A percentile compares a stretch with the other conserved stretches of the same genome.
phyloP scores from a whole-genome alignment of 2,113 vertebrate species.

The Colossoma macropomum region DNA sequence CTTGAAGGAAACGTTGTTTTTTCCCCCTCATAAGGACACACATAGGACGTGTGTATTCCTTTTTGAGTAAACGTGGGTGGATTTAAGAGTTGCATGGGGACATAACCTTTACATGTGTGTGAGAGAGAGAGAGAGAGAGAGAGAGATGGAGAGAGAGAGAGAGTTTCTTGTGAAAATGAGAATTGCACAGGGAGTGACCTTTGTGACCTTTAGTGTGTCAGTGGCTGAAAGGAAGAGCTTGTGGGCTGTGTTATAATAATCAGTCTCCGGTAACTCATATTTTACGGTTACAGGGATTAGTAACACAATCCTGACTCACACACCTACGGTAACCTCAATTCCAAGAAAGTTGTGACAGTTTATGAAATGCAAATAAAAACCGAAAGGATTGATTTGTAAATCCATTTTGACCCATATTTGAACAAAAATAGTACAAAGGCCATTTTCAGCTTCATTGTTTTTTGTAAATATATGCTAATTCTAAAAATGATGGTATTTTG shows the following conservation, averaged over 20 bases:
- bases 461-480: too few relatives aligned
- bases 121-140: neutral
- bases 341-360: too few relatives aligned
- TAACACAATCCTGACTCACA: neutral
- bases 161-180: neutral
- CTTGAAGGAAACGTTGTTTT: neutral
- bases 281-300: neutral
- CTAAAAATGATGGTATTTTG: too few relatives aligned
- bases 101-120: neutral
- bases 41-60: neutral
- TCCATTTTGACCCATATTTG: too few relatives aligned
- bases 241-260: neutral
- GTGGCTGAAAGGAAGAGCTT: neutral
- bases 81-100: neutral
- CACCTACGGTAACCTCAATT: too few relatives aligned
- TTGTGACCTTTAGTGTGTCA: neutral
- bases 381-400: too few relatives aligned
- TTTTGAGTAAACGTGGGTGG: neutral
- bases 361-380: too few relatives aligned
- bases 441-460: too few relatives aligned
- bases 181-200: neutral
- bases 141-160: too few relatives aligned
- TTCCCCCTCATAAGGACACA: constrained; percentile 4
- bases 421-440: too few relatives aligned
- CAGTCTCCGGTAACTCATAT: neutral